phyloP scores from a whole-genome alignment of 2,888 invertebrate species.

The Stegophylla sp. region DNA sequence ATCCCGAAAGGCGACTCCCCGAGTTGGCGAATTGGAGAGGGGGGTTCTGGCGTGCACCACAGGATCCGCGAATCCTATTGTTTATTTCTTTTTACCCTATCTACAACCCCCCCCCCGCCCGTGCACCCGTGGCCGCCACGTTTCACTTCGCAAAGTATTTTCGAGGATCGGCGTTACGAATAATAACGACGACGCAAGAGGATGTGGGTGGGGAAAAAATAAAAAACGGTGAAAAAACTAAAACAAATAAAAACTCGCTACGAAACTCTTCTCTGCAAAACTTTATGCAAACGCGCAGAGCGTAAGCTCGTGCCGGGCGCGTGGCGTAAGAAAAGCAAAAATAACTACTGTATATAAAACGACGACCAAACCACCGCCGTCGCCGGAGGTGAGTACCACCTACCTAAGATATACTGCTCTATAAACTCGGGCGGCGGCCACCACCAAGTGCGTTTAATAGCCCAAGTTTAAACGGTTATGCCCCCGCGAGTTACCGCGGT shows the following conservation, averaged over 20 bases:
- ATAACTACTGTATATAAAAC: background rate
- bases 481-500: background rate
- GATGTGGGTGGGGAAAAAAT: too few relatives aligned
- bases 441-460: slow-evolving; percentile 51
- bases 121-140: background rate
- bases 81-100: background rate
- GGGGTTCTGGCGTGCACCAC: background rate
- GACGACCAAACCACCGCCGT: background rate
- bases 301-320: too few relatives aligned
- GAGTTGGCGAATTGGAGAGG: background rate
- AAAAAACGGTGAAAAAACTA: background rate
- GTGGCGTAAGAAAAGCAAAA: slow-evolving; percentile 10
- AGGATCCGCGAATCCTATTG: background rate
- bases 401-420: background rate
- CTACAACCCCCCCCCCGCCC: background rate
- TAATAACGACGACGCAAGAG: too few relatives aligned
- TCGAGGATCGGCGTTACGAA: too few relatives aligned
- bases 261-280: slow-evolving; percentile 21
- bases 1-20: background rate
- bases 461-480: slow-evolving; percentile 48
- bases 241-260: background rate
- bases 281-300: background rate
- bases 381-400: background rate
- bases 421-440: background rate
- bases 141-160: background rate